These are phyloP conservation scores for Acanthacorydalis orientalis DNA, from an alignment of 2,888 invertebrate species.

Conservation along the genomic window DNA sequence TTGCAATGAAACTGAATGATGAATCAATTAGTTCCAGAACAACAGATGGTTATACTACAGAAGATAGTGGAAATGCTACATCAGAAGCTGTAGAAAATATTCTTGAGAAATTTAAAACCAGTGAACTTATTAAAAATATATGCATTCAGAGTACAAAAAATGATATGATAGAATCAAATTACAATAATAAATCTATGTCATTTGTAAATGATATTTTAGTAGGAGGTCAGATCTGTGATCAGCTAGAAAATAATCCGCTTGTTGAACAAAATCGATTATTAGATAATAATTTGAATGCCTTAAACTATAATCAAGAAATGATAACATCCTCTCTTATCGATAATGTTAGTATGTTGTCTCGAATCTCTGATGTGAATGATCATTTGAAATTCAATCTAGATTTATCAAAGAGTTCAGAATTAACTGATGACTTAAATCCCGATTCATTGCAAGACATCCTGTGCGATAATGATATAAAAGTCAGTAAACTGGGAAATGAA, in stretches of 20 bases:
- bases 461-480: conserved; percentile 7
- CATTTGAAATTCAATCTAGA: conserved; percentile 4
- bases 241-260: conserved; percentile 2
- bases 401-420: background rate
- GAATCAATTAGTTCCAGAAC: too few species aligned
- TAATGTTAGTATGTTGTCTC: conserved; percentile 2
- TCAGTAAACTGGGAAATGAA: conserved; percentile 7
- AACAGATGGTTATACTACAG: background rate
- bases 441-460: conserved; percentile 8
- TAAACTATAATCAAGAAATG: conserved; percentile 3
- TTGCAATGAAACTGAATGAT: too few species aligned
- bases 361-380: conserved; percentile 4
- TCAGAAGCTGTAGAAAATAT: background rate
- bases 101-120: background rate
- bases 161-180: conserved; percentile 11
- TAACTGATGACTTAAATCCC: conserved; percentile 3
- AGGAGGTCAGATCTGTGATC: conserved; percentile 5
- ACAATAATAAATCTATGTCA: background rate
- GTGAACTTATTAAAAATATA: background rate
- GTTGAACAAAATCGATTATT: background rate
- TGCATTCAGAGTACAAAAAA: background rate
- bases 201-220: conserved; percentile 5
- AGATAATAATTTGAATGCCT: conserved; percentile 3
- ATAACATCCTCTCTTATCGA: background rate
- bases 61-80: background rate